phyloP scores from a whole-genome alignment of 2,797 vertebrate species.

The Myotis planiceps region DNA sequence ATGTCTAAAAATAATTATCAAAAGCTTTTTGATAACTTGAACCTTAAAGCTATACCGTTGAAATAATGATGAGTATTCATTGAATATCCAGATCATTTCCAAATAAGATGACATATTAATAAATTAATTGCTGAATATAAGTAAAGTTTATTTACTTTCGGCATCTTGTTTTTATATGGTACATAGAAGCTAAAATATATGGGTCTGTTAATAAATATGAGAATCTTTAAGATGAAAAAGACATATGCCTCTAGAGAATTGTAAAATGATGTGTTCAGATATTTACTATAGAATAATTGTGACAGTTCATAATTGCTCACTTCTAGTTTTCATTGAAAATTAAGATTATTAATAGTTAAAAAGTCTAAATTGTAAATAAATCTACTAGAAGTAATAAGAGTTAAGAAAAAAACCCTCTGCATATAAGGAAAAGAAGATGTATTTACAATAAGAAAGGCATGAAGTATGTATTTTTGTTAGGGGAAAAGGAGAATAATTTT shows the following conservation, averaged over 20 bases:
- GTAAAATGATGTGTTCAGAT: neutral
- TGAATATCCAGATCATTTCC: neutral
- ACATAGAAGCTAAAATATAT: neutral
- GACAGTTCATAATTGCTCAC: neutral
- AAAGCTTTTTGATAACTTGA: neutral
- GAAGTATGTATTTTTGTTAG: neutral
- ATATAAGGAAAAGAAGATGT: neutral
- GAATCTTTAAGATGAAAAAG: neutral
- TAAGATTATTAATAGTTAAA: neutral
- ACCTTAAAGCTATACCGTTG: neutral
- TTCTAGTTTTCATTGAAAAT: neutral
- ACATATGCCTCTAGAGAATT: neutral
- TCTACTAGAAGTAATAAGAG: neutral
- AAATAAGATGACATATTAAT: neutral
- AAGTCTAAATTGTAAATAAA: constrained; percentile 5
- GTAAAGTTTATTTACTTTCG: neutral
- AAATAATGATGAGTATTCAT: neutral
- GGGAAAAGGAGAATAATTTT: neutral
- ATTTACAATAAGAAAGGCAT: neutral
- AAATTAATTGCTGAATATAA: neutral
- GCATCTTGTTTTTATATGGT: neutral
- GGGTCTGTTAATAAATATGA: neutral
- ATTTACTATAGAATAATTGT: neutral
- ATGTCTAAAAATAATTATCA: neutral
- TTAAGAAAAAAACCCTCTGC: neutral